These are phyloP conservation scores for Porites cylindrica DNA, from an alignment of 92 coral and sea anemone genomes.

Conservation along the genomic window DNA sequence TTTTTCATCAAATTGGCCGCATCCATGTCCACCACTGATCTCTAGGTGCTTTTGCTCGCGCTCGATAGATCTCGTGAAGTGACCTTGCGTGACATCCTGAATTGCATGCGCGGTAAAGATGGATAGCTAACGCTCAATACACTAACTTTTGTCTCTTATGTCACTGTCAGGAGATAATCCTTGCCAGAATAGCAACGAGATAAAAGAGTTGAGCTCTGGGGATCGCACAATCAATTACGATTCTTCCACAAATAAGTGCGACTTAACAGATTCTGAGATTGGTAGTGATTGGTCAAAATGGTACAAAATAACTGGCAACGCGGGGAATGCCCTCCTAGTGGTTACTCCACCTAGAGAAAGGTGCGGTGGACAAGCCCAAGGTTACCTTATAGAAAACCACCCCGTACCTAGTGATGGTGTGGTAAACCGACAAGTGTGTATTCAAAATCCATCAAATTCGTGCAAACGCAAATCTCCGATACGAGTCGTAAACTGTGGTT, in stretches of 20 bases:
- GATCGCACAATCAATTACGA: not conserved
- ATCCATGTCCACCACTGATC: no score
- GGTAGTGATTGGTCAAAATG: not conserved
- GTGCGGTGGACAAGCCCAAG: not conserved
- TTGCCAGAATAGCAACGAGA: not conserved
- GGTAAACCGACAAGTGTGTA: not conserved
- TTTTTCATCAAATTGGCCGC: no score
- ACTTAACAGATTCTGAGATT: not conserved
- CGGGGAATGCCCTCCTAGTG: slow-evolving; percentile 17
- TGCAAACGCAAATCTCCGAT: no score
- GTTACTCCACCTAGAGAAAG: not conserved
- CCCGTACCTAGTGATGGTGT: not conserved
- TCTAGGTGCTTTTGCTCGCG: no score
- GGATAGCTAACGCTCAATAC: no score
- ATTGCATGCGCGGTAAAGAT: no score
- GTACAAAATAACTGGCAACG: slow-evolving; percentile 9
- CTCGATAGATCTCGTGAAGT: no score
- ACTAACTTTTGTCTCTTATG: not conserved
- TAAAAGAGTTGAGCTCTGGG: not conserved
- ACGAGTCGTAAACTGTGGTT: not conserved
- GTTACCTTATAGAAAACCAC: not conserved
- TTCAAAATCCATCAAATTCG: no score
- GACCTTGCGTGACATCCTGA: no score
- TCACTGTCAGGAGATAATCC: not conserved
- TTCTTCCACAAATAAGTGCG: not conserved